phyloP scores from a whole-genome alignment of 2,888 invertebrate genomes.

The Keiferia lycopersicella region DNA sequence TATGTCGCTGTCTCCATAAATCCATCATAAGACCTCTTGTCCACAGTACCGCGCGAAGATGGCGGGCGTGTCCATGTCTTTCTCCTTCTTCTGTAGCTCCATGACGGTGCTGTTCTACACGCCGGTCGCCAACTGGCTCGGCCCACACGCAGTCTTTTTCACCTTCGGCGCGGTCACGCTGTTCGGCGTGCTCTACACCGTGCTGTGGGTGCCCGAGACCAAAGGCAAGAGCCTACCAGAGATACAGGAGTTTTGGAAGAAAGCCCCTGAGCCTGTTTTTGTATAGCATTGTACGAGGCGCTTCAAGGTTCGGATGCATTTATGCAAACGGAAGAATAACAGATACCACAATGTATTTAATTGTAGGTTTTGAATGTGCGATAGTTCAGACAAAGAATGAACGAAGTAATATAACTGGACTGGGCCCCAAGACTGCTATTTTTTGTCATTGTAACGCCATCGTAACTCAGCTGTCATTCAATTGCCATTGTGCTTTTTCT shows the following conservation, averaged over 20 bases:
- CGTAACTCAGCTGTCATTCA: no score
- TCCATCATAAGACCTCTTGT: background rate
- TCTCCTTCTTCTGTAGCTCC: conserved; percentile 67
- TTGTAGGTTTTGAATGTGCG: no score
- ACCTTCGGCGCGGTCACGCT: conserved; percentile 61
- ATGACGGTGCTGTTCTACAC: conserved; percentile 64
- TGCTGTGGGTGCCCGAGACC: conserved; percentile 72
- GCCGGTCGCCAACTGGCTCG: conserved; percentile 58
- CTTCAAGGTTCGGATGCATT: no score
- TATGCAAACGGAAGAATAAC: no score
- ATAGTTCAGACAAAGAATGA: no score
- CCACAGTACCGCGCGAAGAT: conserved; percentile 59
- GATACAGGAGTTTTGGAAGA: conserved; percentile 59
- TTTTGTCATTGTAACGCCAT: no score
- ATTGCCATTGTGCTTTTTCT: no score
- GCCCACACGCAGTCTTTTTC: conserved; percentile 64
- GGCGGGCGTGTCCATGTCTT: conserved; percentile 64
- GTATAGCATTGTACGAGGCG: conserved; percentile 42
- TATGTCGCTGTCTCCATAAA: no score
- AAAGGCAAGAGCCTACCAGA: conserved; percentile 66
- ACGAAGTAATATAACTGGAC: no score
- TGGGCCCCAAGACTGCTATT: no score
- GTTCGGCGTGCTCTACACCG: conserved; percentile 60
- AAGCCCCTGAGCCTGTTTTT: conserved; percentile 47
- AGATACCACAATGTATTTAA: no score